Evolutionary conservation across 2,797 vertebrate species (phyloP).

Genomic region (Fundulus diaphanus): DNA sequence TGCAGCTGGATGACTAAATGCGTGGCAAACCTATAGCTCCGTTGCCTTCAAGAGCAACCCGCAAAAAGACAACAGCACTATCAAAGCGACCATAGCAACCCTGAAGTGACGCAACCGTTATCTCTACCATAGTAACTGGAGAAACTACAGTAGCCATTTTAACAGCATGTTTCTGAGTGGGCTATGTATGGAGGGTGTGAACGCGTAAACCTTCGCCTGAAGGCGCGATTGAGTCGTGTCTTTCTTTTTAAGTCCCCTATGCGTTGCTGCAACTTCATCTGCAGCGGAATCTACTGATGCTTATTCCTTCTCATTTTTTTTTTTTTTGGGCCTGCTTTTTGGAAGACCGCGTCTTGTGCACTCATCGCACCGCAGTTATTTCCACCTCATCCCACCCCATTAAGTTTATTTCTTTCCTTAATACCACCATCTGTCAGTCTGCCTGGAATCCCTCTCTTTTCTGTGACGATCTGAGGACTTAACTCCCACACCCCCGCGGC

Average conservation of each 20-base stretch:
- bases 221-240: conserved; percentile 32
- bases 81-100: conserved; percentile 64
- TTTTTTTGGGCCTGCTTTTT: conserved; percentile 45
- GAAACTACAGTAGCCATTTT: conserved; percentile 44
- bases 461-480: conserved; percentile 51
- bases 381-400: conserved; percentile 36
- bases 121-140: conserved; percentile 70
- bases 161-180: conserved; percentile 39
- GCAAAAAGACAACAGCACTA: conserved; percentile 15
- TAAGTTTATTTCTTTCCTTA: conserved; percentile 33
- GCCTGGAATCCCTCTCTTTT: conserved; percentile 37
- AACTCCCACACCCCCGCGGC: conserved; percentile 42
- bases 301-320: conserved; percentile 35
- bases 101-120: conserved; percentile 47
- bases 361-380: conserved; percentile 37
- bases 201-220: conserved; percentile 28
- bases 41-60: conserved; percentile 25
- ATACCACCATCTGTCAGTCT: conserved; percentile 61
- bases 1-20: conserved; percentile 30
- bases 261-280: conserved; percentile 23
- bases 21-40: conserved; percentile 24
- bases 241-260: conserved; percentile 22
- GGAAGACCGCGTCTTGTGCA: conserved; percentile 25
- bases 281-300: conserved; percentile 24
- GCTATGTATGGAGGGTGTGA: conserved; percentile 33